These are phyloP conservation scores for Siniperca undulata DNA, from an alignment of 2,797 vertebrate species.

Conservation along the genomic window DNA sequence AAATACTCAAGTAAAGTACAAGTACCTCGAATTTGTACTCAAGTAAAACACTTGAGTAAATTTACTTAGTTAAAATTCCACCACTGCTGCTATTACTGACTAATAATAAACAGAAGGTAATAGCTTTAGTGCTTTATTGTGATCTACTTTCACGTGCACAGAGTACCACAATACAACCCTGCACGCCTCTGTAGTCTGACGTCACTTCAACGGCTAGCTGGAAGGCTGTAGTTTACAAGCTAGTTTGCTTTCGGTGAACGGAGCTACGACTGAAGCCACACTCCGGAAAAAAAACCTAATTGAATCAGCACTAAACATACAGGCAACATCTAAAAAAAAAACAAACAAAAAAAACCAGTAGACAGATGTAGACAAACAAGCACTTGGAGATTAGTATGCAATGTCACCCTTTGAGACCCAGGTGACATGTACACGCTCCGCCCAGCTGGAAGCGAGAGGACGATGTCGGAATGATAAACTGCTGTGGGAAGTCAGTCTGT, in stretches of 20 bases:
- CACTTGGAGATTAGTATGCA: neutral
- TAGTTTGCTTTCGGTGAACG: neutral
- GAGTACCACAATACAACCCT: too few relatives aligned
- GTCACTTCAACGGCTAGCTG: conserved; percentile 11
- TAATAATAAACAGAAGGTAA: neutral
- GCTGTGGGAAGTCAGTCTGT: conserved; percentile 11
- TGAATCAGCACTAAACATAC: neutral
- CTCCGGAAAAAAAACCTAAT: neutral
- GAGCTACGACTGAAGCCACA: neutral
- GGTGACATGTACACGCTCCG: conserved; percentile 69
- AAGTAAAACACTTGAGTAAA: too few relatives aligned
- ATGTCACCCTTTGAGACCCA: conserved; percentile 44
- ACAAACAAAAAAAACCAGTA: too few relatives aligned
- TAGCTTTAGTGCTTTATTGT: too few relatives aligned
- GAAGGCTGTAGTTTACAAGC: conserved; percentile 7
- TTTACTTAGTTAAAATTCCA: too few relatives aligned
- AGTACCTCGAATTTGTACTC: too few relatives aligned
- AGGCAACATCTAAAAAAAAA: neutral
- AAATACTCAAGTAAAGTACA: too few relatives aligned
- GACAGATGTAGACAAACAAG: neutral
- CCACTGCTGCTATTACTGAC: too few relatives aligned
- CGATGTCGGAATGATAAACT: conserved; percentile 54
- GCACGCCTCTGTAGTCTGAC: conserved; percentile 20
- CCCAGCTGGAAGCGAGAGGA: conserved; percentile 57
- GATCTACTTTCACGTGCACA: neutral